phyloP scores from a whole-genome alignment of 2,113 vertebrate species.

The Apeltes quadracus region DNA sequence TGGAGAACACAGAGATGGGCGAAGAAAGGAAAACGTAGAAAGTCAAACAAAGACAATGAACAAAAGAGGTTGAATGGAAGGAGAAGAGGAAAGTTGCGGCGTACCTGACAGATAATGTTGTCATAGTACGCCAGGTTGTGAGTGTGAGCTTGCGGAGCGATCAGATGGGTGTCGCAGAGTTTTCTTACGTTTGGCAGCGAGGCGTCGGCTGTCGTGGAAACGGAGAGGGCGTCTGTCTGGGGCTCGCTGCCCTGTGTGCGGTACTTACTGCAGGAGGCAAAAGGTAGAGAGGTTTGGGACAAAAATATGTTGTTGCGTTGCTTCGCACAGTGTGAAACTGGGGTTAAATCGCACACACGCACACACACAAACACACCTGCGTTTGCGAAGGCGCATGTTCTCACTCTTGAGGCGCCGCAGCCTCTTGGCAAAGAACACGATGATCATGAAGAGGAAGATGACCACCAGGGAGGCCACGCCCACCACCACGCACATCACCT shows the following conservation, averaged over 20 bases:
- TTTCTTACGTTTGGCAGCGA: conserved; percentile 98
- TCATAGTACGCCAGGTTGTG: conserved; percentile 82
- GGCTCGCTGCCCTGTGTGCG: conserved; percentile 89
- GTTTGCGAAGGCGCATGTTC: conserved; percentile 91
- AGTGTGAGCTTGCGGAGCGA: conserved; percentile 82
- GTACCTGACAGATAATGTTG: conserved; percentile 88
- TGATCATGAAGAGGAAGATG: conserved; percentile 94
- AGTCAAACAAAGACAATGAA: background rate
- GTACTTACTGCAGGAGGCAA: conserved; percentile 81
- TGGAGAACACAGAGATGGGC: background rate
- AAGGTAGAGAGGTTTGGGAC: conserved; percentile 18
- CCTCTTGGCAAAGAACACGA: conserved; percentile 97
- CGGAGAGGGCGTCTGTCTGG: conserved; percentile 96
- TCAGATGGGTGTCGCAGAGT: conserved; percentile 76
- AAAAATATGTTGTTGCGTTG: conserved; percentile 15
- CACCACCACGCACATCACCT: conserved; percentile 94
- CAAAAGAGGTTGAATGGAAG: background rate
- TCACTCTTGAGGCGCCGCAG: conserved; percentile 95
- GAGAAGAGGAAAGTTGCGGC: conserved; percentile 56
- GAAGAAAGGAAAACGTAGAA: conserved; percentile 12
- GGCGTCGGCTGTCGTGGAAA: conserved; percentile 95
- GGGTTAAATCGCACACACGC: conserved; percentile 2
- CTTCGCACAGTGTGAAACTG: background rate
- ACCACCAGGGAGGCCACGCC: conserved; percentile 87
- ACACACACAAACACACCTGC: conserved; percentile 83